A percentile compares a stretch with the other conserved stretches of the same genome.
Conservation (phyloP, 2,113 vertebrate genomes). For the Otolemur garnettii region DNA sequence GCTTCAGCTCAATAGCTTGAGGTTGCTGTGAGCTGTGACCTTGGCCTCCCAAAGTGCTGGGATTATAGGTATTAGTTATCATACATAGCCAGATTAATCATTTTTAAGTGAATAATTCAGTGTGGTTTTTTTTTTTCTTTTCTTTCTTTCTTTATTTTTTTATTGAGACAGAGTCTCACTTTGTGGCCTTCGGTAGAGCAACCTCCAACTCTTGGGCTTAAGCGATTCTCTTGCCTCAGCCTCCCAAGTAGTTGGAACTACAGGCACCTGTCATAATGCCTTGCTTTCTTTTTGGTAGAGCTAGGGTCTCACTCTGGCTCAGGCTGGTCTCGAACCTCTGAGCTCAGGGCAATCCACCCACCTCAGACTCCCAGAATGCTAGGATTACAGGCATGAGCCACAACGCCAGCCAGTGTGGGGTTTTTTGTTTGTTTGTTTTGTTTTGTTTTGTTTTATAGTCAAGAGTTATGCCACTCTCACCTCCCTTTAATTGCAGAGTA, state of each 20-base stretch:
- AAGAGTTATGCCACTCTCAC: background rate
- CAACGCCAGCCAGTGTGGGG: background rate
- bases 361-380: background rate
- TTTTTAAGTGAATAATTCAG: no score
- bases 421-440: no score
- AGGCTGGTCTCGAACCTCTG: background rate
- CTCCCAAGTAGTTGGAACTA: background rate
- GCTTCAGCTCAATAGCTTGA: no score
- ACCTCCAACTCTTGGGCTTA: background rate
- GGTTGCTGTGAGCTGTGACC: no score
- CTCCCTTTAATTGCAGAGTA: background rate
- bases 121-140: no score
- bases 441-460: background rate
- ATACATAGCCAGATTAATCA: no score
- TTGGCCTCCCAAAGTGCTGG: no score
- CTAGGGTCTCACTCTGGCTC: background rate
- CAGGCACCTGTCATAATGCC: background rate
- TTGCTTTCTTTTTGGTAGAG: background rate
- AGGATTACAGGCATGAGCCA: background rate
- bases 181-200: background rate
- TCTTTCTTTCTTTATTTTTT: no score
- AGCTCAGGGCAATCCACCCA: background rate
- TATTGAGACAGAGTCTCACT: no score
- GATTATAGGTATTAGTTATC: no score
- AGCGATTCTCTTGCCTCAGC: background rate